Evolutionary conservation across 2,888 invertebrate species (phyloP).

Genomic region (Polia nebulosa): DNA sequence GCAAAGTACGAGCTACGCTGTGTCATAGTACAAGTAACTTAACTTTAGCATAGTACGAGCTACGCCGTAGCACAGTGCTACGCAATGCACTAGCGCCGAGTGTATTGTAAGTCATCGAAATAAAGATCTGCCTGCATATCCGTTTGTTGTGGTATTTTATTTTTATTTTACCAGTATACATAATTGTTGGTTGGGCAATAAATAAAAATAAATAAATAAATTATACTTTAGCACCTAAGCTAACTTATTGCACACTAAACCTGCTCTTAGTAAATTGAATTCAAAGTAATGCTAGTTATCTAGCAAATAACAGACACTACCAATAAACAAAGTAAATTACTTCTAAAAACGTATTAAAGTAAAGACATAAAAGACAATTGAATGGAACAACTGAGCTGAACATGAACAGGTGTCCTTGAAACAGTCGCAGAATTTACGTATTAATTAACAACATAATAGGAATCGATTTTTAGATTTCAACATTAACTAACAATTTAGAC

Average conservation of each 20-base stretch:
- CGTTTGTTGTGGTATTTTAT: no score
- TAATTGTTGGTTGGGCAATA: no score
- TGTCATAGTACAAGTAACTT: no score
- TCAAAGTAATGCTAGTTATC: conserved; percentile 16
- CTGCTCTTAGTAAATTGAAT: conserved; percentile 8
- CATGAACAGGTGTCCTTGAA: conserved; percentile 25
- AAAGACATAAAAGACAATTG: conserved; percentile 40
- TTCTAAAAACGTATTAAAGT: no score
- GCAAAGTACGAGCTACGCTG: no score
- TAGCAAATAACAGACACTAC: conserved; percentile 9
- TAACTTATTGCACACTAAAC: background rate
- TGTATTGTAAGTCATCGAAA: no score
- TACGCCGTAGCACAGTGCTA: conserved; percentile 20
- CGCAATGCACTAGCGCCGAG: background rate
- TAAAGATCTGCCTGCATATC: no score
- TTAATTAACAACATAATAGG: conserved; percentile 28
- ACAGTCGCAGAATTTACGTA: conserved; percentile 10
- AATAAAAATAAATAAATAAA: no score
- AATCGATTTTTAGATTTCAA: background rate
- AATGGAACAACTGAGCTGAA: conserved; percentile 30
- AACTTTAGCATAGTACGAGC: background rate
- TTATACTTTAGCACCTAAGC: background rate
- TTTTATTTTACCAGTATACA: no score
- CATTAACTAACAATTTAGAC: background rate
- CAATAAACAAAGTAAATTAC: no score